Evolutionary conservation across 2,113 vertebrate genomes (phyloP).

Genomic region (Aythya baeri): DNA sequence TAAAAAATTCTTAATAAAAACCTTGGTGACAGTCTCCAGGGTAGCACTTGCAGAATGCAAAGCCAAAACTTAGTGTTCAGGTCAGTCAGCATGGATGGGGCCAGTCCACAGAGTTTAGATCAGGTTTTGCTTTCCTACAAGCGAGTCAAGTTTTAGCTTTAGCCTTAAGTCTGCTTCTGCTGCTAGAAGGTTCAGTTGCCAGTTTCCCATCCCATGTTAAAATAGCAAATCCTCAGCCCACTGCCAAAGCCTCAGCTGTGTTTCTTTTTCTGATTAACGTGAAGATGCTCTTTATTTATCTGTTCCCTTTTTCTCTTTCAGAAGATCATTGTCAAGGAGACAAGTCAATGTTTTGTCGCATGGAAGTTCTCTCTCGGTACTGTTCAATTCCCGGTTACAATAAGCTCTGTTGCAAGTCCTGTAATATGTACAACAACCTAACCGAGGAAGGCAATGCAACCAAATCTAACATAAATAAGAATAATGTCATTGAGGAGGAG

Average conservation of each 20-base stretch:
- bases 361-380: conserved; percentile 89
- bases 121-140: not conserved
- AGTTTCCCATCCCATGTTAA: conserved; percentile 12
- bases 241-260: conserved; percentile 58
- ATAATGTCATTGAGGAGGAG: conserved; percentile 68
- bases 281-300: conserved; percentile 57
- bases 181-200: conserved; percentile 18
- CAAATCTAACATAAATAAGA: conserved; percentile 28
- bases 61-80: not conserved
- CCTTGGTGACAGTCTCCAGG: not conserved
- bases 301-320: conserved; percentile 85
- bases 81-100: not conserved
- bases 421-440: conserved; percentile 72
- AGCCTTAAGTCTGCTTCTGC: conserved; percentile 6
- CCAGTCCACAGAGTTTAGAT: not conserved
- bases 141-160: not conserved
- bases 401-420: conserved; percentile 94
- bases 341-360: conserved; percentile 93
- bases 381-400: conserved; percentile 89
- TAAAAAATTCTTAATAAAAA: not conserved
- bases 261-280: conserved; percentile 10
- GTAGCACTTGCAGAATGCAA: not conserved
- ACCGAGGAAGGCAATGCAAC: conserved; percentile 22
- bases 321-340: conserved; percentile 90
- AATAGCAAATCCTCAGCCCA: conserved; percentile 28